Evolutionary conservation across 2,888 invertebrate species (phyloP), one percentile per base, ranked within the genome.

Genomic region (Portevinia maculata): DNA sequence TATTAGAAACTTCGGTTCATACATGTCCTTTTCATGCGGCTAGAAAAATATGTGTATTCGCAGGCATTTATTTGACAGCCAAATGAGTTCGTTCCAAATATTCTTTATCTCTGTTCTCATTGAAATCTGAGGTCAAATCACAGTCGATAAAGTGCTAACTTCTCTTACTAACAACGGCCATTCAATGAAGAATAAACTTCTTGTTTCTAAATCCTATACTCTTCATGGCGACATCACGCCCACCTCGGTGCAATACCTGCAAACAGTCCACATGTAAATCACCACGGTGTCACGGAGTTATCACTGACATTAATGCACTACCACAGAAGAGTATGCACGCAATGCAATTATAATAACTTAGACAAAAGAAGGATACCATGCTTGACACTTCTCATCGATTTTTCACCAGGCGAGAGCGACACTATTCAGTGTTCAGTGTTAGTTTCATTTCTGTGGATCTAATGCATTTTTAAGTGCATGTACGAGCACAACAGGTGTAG

Each of bases 401-500:
- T 74, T 74, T 52, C 41, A 65, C 52, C 21, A 57, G 44, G 11
- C 55, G 8, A 48, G 28, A 53, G 71, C 57, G 28, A 55, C 62
- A 65, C 17, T 19, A 30, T 70, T 39, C 59, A 24, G 37, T n/a
- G 59, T 50, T 21, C 34, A 15, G 34, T 46, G 62, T 19, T 64
- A 30, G 37, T 41, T 37, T 53, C 15, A 19, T 34, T 52, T 62
- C 67, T 53, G 34, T 53, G 24, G 39, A 48, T 70, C 78, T 83
- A 78, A 83, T 83, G 83, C 67, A 78, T 83, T 83, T 83, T 83
- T 78, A 83, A 83, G 71, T 78, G 83, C 78, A 78, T 60, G 30
- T 57, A 83, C 24, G 24, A 24, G 24, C 24, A 24, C 83, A 83
- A 83, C 83, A 83, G 83, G 83, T 83, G 78, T 67, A 83, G 44